Evolutionary conservation across 2,113 vertebrate genomes (phyloP).

Genomic region (Burhinus oedicnemus): DNA sequence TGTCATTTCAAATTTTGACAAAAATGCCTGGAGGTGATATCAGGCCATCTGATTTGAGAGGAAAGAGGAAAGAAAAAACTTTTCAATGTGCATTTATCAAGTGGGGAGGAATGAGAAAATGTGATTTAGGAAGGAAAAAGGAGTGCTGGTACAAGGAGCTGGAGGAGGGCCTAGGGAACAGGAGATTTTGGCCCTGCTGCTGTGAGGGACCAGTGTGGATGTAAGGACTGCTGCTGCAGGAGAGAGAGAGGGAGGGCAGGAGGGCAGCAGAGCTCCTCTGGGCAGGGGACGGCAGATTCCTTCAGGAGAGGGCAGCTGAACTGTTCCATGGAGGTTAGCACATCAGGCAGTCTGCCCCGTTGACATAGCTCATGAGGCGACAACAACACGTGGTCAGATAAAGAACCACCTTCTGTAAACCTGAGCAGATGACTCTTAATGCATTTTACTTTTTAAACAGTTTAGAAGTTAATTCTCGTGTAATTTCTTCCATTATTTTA

Average conservation of each 20-base stretch:
- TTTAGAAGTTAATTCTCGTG: neutral
- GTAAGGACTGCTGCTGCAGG: neutral
- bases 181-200: neutral
- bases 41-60: neutral
- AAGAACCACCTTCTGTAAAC: neutral
- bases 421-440: neutral
- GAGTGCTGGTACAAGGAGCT: neutral
- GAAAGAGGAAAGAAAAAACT: neutral
- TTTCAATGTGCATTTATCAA: neutral
- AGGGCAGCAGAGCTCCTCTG: neutral
- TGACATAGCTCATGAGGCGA: too few species aligned
- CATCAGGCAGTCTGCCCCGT: neutral
- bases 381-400: neutral
- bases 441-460: neutral
- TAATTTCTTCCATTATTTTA: neutral
- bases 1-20: neutral
- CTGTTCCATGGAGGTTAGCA: neutral
- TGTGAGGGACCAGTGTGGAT: neutral
- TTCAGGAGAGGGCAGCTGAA: neutral
- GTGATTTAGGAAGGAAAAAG: neutral
- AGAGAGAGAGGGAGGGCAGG: neutral
- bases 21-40: neutral
- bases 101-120: neutral
- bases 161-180: neutral
- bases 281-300: too few species aligned